These are phyloP conservation scores for Odobenus rosmarus DNA, from an alignment of 2,113 vertebrate genomes.

Conservation along the genomic window DNA sequence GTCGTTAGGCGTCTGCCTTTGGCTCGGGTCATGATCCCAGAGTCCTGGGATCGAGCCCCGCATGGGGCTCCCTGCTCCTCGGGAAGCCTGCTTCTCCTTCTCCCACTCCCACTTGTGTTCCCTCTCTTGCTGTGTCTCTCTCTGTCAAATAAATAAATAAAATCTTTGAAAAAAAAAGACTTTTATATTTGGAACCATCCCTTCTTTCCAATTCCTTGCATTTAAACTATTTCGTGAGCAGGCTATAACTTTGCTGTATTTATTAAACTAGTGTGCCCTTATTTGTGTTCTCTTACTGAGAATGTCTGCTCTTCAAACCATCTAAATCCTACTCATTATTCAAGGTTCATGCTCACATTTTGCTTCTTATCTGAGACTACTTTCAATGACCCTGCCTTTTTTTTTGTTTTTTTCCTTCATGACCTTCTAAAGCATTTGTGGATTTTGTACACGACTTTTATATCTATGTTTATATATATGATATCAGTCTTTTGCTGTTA, in stretches of 20 bases:
- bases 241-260: background rate
- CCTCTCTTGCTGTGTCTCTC: too few species aligned
- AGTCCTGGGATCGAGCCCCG: too few species aligned
- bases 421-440: background rate
- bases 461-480: background rate
- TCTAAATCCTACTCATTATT: background rate
- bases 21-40: too few species aligned
- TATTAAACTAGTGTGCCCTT: background rate
- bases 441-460: background rate
- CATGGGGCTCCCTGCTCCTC: too few species aligned
- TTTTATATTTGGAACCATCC: background rate
- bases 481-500: background rate
- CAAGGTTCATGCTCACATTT: background rate
- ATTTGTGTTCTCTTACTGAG: background rate
- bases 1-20: too few species aligned
- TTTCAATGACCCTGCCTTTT: background rate
- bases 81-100: too few species aligned
- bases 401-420: conserved; percentile 24
- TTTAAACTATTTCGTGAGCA: background rate
- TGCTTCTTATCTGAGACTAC: background rate
- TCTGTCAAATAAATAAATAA: too few species aligned
- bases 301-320: background rate
- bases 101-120: too few species aligned
- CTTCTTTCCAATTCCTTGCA: background rate
- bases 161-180: background rate